Evolutionary conservation across 2,888 invertebrate genomes (phyloP), one percentile per base, ranked within the genome.

Genomic region (Antheraea yamamai): DNA sequence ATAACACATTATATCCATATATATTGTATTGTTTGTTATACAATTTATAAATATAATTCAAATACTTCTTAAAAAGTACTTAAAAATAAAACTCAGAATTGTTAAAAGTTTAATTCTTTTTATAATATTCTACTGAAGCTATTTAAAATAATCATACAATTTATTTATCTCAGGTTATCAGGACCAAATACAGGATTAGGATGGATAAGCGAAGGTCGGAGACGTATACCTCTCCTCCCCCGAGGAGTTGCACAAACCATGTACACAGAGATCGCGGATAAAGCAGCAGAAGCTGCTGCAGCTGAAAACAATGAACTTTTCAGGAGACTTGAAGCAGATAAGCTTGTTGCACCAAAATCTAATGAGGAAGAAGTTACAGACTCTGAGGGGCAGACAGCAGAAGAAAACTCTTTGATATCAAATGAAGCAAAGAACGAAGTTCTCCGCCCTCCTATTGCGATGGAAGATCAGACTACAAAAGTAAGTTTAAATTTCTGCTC

Each of bases 151-250:
- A 47, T 47, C 47, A 47, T 8, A 10, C 12, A 55, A 61, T 66
- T 30, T 72, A 70, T 39, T 39, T 39, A 0, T 39, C 35, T 75
- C 87, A 96, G 96, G 86, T 93, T 97, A 84, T 95, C 96, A 83
- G 97, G 97, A 72, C 96, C 96, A 74, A 96, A 96, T 87, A 96
- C 96, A 77, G 95, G 95, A 77, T 94, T 96, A 82, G 97, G 97
- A 92, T 98, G 98, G 98, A 96, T 97, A 79, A 96, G 97, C 81
- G 98, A 98, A 92, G 98, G 98, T 20, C 96, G 98, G 61, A 95
- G 98, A 82, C 93, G 97, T 77, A 96, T 98, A 83, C 98, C 98
- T 3, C 93, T 98, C 72, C 94, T 98, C 92, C 97, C 98, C 10
- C 95, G 98, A 77, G 96, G 97, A n/a, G 96, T 97, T 74, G 97